These are phyloP conservation scores for Parnassius apollo DNA, from an alignment of 2,888 invertebrate species.

Conservation along the genomic window DNA sequence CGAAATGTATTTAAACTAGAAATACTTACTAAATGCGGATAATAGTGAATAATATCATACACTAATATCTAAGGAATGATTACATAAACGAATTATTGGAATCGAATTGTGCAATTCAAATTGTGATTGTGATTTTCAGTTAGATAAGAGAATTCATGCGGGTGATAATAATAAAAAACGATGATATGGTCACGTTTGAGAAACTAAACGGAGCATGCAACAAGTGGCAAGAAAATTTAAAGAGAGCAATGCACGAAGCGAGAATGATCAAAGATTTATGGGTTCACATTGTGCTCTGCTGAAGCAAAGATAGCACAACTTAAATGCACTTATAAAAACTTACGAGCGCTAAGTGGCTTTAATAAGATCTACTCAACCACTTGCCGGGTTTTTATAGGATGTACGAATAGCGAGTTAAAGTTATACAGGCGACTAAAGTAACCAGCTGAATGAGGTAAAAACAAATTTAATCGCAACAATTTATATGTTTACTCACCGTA, in stretches of 20 bases:
- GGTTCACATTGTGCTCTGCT: slow-evolving; percentile 35
- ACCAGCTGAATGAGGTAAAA: no score
- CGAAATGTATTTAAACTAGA: no score
- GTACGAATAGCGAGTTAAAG: background rate
- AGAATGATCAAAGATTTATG: slow-evolving; percentile 40
- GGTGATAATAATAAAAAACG: slow-evolving; percentile 51
- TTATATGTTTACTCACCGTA: background rate
- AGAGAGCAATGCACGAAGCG: slow-evolving; percentile 32
- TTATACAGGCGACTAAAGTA: background rate
- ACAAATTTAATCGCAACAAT: no score
- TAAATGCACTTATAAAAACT: slow-evolving; percentile 48
- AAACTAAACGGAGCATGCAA: slow-evolving; percentile 65
- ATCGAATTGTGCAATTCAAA: slow-evolving; percentile 62
- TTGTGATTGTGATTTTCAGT: slow-evolving; percentile 57
- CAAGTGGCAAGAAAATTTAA: slow-evolving; percentile 59
- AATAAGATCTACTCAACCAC: slow-evolving; percentile 30
- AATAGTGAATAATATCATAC: no score
- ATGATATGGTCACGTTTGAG: slow-evolving; percentile 67
- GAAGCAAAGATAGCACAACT: slow-evolving; percentile 33
- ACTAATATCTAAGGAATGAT: background rate
- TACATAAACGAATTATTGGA: slow-evolving; percentile 41
- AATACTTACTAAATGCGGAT: no score
- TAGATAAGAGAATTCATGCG: slow-evolving; percentile 54
- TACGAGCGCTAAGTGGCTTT: slow-evolving; percentile 46
- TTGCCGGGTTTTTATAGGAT: slow-evolving; percentile 17